Conservation (phyloP, 2,888 invertebrate genomes). For the Cheilosia pagana region DNA sequence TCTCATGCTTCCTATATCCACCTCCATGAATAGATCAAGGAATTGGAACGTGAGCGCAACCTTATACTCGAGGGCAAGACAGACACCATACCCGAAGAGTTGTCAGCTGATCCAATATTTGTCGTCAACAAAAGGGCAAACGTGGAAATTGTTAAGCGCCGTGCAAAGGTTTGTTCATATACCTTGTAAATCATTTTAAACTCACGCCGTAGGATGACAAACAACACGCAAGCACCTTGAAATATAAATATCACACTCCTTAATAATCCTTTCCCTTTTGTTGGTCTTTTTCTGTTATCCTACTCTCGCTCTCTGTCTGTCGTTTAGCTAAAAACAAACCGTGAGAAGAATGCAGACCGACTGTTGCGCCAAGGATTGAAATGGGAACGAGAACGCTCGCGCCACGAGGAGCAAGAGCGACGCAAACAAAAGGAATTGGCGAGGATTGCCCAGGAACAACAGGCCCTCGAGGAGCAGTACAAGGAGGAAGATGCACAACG, state of each 20-base stretch:
- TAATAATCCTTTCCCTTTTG: constrained; percentile 18
- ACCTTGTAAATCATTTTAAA: neutral
- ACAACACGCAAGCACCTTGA: neutral
- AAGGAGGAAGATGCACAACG: constrained; percentile 80
- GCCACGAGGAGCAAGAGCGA: constrained; percentile 80
- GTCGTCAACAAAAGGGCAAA: constrained; percentile 85
- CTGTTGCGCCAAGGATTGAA: constrained; percentile 82
- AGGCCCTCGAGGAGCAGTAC: constrained; percentile 80
- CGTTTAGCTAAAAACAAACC: constrained; percentile 82
- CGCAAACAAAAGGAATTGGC: constrained; percentile 78
- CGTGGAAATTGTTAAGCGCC: constrained; percentile 84
- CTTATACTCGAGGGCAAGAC: constrained; percentile 86
- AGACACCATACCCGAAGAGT: constrained; percentile 85
- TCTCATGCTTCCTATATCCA: constrained; percentile 8
- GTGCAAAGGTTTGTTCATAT: constrained; percentile 83
- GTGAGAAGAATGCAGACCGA: constrained; percentile 82
- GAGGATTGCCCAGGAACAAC: constrained; percentile 78
- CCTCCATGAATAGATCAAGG: constrained; percentile 83
- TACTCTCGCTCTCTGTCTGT: neutral
- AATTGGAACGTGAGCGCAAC: constrained; percentile 86
- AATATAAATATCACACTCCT: constrained; percentile 18
- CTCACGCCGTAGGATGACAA: neutral
- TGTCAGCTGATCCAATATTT: constrained; percentile 87
- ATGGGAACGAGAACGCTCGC: constrained; percentile 82
- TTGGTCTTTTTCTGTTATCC: neutral